A percentile compares a stretch with the other conserved stretches of the same genome.
Conservation (phyloP, 2,888 invertebrate species). For the Tetheella fluctuosa region DNA sequence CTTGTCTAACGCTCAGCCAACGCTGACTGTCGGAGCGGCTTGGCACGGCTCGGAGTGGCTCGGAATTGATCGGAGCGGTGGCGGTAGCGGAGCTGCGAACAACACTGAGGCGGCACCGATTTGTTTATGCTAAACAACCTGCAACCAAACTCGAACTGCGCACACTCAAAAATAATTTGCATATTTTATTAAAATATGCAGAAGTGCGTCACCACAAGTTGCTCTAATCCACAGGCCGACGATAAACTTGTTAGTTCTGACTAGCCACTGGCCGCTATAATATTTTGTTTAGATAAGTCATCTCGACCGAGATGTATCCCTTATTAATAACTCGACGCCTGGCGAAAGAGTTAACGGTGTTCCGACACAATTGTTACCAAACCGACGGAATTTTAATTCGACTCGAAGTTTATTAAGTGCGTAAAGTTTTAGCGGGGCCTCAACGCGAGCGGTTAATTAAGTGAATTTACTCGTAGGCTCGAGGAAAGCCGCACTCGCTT, state of each 20-base stretch:
- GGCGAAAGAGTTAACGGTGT: slow-evolving; percentile 69
- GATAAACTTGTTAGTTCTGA: slow-evolving; percentile 66
- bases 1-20: slow-evolving; percentile 52
- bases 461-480: slow-evolving; percentile 70
- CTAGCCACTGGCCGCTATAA: slow-evolving; percentile 42
- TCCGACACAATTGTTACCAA: slow-evolving; percentile 78
- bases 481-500: slow-evolving; percentile 45
- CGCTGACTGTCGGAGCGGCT: not conserved
- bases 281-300: slow-evolving; percentile 67
- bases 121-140: slow-evolving; percentile 76
- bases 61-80: not conserved
- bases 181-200: slow-evolving; percentile 72
- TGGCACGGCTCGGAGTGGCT: not conserved
- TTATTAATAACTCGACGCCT: slow-evolving; percentile 70
- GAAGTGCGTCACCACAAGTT: slow-evolving; percentile 53
- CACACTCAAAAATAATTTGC: slow-evolving; percentile 72
- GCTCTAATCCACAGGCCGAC: slow-evolving; percentile 46
- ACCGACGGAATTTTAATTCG: slow-evolving; percentile 82
- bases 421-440: slow-evolving; percentile 77
- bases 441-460: slow-evolving; percentile 73
- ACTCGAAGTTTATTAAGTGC: slow-evolving; percentile 81
- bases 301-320: slow-evolving; percentile 59
- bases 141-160: slow-evolving; percentile 60
- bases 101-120: slow-evolving; percentile 51
- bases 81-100: slow-evolving; percentile 22